These are phyloP conservation scores for Lithobius niger DNA, from an alignment of 1,140 invertebrate species.

Conservation along the genomic window DNA sequence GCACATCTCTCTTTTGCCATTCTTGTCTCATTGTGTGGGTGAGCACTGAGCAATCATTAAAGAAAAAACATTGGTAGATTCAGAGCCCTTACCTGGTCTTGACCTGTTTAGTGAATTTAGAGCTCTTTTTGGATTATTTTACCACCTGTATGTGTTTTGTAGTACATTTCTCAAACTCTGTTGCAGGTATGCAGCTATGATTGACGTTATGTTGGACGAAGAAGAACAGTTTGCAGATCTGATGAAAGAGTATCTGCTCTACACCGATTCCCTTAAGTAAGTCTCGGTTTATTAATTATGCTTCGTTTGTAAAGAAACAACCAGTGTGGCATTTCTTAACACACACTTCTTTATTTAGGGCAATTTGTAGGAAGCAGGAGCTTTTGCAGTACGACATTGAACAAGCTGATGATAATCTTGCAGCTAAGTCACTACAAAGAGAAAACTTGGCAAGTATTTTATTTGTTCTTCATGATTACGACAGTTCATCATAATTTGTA, in stretches of 20 bases:
- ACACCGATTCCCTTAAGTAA: conserved; percentile 51
- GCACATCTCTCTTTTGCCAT: too few species aligned
- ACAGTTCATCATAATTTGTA: too few species aligned
- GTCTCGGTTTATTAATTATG: conserved; percentile 7
- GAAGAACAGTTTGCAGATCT: conserved; percentile 71
- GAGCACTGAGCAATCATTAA: too few species aligned
- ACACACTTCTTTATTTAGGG: conserved; percentile 24
- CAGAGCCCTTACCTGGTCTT: too few species aligned
- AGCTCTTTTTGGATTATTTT: too few species aligned
- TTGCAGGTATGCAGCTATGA: conserved; percentile 20
- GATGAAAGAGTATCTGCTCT: conserved; percentile 69
- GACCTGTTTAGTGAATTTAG: too few species aligned
- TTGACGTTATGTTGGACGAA: conserved; percentile 61
- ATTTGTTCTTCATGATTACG: background rate
- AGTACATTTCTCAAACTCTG: too few species aligned
- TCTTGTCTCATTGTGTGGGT: too few species aligned
- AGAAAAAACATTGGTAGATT: too few species aligned
- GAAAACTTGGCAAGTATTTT: conserved; percentile 30
- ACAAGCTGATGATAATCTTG: conserved; percentile 47
- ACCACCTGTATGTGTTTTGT: too few species aligned
- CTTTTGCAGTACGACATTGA: conserved; percentile 56
- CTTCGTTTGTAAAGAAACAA: background rate
- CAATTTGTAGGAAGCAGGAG: conserved; percentile 57
- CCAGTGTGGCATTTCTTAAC: background rate
- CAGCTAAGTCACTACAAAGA: conserved; percentile 40